These are phyloP conservation scores for Danio aesculapii DNA, from an alignment of 2,797 vertebrate genomes.

Conservation along the genomic window DNA sequence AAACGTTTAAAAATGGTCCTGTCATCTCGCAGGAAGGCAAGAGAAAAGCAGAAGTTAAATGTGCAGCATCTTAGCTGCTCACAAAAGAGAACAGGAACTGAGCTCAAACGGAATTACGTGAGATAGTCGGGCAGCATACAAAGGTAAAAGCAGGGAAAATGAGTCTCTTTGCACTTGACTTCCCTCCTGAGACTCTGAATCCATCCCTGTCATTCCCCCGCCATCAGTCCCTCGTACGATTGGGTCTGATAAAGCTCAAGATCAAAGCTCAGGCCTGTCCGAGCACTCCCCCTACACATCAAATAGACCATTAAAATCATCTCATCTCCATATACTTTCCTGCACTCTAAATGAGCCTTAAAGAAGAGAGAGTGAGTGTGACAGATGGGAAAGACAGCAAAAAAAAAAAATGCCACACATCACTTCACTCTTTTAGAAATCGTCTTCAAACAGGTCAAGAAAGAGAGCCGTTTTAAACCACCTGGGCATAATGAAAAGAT, in stretches of 20 bases:
- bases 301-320: slow-evolving; percentile 76
- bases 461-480: slow-evolving; percentile 72
- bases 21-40: slow-evolving; percentile 20
- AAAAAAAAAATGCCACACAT: slow-evolving; percentile 59
- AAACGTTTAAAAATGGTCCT: slow-evolving; percentile 10
- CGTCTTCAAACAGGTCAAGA: slow-evolving; percentile 64
- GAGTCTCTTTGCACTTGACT: slow-evolving; percentile 67
- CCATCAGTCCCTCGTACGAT: slow-evolving; percentile 65
- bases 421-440: slow-evolving; percentile 60
- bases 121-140: slow-evolving; percentile 55
- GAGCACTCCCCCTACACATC: slow-evolving; percentile 78
- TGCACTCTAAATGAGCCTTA: slow-evolving; percentile 71
- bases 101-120: slow-evolving; percentile 43
- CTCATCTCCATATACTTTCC: slow-evolving; percentile 76
- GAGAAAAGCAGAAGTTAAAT: slow-evolving; percentile 37
- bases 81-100: slow-evolving; percentile 43
- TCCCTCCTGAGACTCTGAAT: slow-evolving; percentile 65
- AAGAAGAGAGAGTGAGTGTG: slow-evolving; percentile 56
- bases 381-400: slow-evolving; percentile 46
- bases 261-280: slow-evolving; percentile 69
- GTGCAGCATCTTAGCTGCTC: slow-evolving; percentile 25
- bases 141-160: slow-evolving; percentile 62
- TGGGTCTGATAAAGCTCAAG: slow-evolving; percentile 75
- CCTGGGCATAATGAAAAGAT: slow-evolving; percentile 60
- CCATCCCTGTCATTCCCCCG: slow-evolving; percentile 50